Conservation (phyloP, 2,113 vertebrate genomes). For the Coracopsis vasa region DNA sequence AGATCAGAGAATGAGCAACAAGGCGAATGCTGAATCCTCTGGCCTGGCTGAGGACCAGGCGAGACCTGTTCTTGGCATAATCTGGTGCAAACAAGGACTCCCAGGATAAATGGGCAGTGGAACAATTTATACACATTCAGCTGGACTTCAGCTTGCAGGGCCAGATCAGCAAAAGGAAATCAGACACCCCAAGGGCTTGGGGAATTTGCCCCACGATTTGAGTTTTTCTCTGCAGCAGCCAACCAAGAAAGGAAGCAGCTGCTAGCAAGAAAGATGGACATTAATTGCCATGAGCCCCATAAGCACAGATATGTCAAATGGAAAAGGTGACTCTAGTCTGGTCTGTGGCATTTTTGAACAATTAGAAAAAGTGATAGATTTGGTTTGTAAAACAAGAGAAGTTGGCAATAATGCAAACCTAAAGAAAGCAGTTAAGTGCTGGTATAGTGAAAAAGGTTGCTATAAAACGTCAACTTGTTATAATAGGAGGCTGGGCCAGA, state of each 20-base stretch:
- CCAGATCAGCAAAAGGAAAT: slow-evolving; percentile 32
- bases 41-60: slow-evolving; percentile 15
- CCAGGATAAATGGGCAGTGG: slow-evolving; percentile 54
- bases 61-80: slow-evolving; percentile 43
- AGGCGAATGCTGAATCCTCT: slow-evolving; percentile 26
- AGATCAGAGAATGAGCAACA: slow-evolving; percentile 27
- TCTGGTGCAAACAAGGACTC: slow-evolving; percentile 43
- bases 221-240: slow-evolving; percentile 12
- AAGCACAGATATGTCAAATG: slow-evolving; percentile 39
- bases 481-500: slow-evolving; percentile 29
- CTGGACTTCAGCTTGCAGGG: not conserved
- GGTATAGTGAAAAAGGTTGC: slow-evolving; percentile 26
- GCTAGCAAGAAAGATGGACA: slow-evolving; percentile 27
- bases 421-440: slow-evolving; percentile 36
- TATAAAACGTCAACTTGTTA: slow-evolving; percentile 17
- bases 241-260: slow-evolving; percentile 48
- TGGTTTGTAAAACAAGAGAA: slow-evolving; percentile 62
- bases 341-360: slow-evolving; percentile 50
- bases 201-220: slow-evolving; percentile 10
- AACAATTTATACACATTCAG: slow-evolving; percentile 33
- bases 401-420: slow-evolving; percentile 47
- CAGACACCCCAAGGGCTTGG: not conserved
- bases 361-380: slow-evolving; percentile 50
- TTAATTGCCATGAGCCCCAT: slow-evolving; percentile 3
- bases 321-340: slow-evolving; percentile 63